phyloP scores from a whole-genome alignment of 1,140 invertebrate genomes.

The Bradynema listronoti region DNA sequence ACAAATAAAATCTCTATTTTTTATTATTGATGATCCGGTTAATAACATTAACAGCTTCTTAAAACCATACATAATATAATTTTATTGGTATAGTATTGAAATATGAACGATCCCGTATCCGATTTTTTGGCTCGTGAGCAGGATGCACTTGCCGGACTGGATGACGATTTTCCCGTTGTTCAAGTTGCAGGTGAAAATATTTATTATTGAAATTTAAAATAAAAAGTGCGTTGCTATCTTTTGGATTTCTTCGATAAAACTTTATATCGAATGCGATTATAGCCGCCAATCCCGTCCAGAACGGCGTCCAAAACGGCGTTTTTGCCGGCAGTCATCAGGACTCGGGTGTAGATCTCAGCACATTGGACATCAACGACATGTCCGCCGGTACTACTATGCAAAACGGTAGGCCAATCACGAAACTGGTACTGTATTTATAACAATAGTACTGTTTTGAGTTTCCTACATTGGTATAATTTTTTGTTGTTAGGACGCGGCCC shows the following conservation, averaged over 20 bases:
- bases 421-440: slow-evolving; percentile 1
- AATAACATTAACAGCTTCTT: no score
- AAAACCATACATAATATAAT: no score
- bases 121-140: slow-evolving; percentile 46
- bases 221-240: neutral
- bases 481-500: slow-evolving; percentile 13
- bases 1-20: no score
- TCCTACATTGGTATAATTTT: neutral
- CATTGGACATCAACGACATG: slow-evolving; percentile 11
- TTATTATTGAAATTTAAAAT: no score
- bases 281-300: slow-evolving; percentile 26
- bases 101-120: slow-evolving; percentile 46
- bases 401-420: neutral
- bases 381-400: slow-evolving; percentile 6
- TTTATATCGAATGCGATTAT: slow-evolving; percentile 17
- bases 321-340: slow-evolving; percentile 22
- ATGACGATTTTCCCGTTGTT: slow-evolving; percentile 32
- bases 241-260: slow-evolving; percentile 2
- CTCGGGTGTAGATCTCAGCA: slow-evolving; percentile 36
- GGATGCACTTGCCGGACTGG: slow-evolving; percentile 37
- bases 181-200: slow-evolving; percentile 14
- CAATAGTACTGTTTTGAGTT: neutral
- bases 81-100: no score
- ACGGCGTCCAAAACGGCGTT: slow-evolving; percentile 15
- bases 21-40: no score